Conservation (phyloP, 2,113 vertebrate species). For the Ursus arctos region DNA sequence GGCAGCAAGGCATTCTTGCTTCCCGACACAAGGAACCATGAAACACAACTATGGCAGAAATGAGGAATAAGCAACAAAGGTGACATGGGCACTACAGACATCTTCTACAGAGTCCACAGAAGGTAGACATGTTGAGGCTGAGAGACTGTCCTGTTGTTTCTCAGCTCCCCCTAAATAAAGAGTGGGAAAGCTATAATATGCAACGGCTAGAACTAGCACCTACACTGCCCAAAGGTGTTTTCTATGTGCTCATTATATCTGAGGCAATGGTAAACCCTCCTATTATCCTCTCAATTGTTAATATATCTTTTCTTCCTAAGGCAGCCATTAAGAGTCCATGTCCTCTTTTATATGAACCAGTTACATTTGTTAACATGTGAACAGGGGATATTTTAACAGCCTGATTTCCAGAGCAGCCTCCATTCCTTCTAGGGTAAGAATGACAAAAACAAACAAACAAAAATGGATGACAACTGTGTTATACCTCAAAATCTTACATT, state of each 20-base stretch:
- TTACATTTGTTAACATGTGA: slow-evolving; percentile 40
- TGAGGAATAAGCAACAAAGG: not conserved
- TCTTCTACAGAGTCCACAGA: not conserved
- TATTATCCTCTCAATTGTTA: slow-evolving; percentile 11
- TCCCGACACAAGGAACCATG: not conserved
- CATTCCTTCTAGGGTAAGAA: not conserved
- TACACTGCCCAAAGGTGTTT: not conserved
- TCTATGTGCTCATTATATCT: not conserved
- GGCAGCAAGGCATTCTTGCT: not conserved
- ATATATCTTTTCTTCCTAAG: slow-evolving; percentile 50
- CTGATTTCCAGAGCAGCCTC: slow-evolving; percentile 40
- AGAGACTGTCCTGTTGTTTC: not conserved
- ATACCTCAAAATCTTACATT: slow-evolving; percentile 51
- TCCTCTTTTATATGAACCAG: slow-evolving; percentile 23
- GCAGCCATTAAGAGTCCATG: not conserved
- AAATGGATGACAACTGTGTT: slow-evolving; percentile 22
- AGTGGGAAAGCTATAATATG: not conserved
- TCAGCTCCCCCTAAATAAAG: not conserved
- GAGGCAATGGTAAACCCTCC: not conserved
- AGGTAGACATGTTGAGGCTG: not conserved
- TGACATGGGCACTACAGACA: not conserved
- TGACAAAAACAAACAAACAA: slow-evolving; percentile 32
- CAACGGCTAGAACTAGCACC: not conserved
- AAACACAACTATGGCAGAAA: not conserved
- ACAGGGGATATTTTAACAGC: slow-evolving; percentile 52